Conservation (phyloP, 2,113 vertebrate genomes). For the Oceanodroma tethys region DNA sequence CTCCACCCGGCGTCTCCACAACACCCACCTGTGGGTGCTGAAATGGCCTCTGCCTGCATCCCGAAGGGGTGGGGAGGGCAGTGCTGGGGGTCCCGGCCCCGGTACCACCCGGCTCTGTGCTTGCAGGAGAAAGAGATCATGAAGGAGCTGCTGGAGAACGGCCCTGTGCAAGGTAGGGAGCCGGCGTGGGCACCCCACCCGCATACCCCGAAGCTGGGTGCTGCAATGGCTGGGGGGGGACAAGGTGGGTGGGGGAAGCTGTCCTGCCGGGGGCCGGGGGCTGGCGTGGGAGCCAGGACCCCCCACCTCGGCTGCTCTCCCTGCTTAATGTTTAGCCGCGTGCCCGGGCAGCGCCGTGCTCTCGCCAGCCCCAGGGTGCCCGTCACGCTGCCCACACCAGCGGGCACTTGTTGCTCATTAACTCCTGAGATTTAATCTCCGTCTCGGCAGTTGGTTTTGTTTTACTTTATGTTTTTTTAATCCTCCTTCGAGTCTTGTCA, state of each 20-base stretch:
- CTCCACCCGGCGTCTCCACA: fast-evolving
- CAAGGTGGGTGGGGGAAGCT: fast-evolving
- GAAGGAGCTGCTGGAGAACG: constrained; percentile 96
- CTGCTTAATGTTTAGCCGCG: background rate
- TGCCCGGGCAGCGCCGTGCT: background rate
- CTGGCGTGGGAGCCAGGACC: fast-evolving
- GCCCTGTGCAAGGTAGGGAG: constrained; percentile 90
- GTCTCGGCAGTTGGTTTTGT: background rate
- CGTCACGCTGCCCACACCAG: background rate
- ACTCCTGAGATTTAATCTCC: background rate
- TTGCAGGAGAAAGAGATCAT: constrained; percentile 94
- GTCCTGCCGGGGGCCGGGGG: background rate
- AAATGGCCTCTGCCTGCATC: background rate
- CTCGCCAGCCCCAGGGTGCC: background rate
- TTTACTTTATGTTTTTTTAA: background rate
- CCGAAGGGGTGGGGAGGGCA: background rate
- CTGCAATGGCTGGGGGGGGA: fast-evolving
- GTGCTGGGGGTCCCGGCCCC: fast-evolving
- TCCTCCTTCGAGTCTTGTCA: background rate
- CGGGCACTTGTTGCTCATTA: constrained; percentile 8
- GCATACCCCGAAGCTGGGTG: fast-evolving
- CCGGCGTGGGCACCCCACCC: fast-evolving
- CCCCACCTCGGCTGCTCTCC: background rate
- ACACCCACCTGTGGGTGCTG: background rate
- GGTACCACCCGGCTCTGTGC: background rate